Conservation (phyloP, 2,797 vertebrate genomes). For the Cephalopachus bancanus region DNA sequence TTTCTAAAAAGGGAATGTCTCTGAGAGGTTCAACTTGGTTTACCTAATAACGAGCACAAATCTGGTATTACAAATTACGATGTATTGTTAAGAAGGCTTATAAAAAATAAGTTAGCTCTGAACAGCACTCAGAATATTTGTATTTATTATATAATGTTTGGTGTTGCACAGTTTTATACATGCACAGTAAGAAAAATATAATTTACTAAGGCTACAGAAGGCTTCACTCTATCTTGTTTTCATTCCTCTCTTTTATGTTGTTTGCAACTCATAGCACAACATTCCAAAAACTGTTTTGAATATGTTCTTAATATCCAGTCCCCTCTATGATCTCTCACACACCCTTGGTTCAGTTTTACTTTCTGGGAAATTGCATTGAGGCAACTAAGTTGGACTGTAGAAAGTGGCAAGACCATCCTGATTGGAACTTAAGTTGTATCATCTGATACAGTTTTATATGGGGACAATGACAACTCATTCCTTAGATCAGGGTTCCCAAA, state of each 20-base stretch:
- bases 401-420: background rate
- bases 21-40: rapidly evolving
- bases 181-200: background rate
- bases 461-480: background rate
- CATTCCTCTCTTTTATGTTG: background rate
- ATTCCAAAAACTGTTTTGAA: background rate
- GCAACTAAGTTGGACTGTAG: background rate
- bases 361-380: background rate
- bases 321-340: background rate
- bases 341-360: background rate
- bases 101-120: background rate
- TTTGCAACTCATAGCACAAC: background rate
- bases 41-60: background rate
- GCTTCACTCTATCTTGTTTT: background rate
- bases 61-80: background rate
- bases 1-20: background rate
- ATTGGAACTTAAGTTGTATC: background rate
- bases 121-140: background rate
- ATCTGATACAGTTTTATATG: background rate
- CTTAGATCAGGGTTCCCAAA: background rate
- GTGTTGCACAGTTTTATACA: background rate
- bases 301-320: background rate
- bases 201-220: background rate
- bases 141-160: background rate
- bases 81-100: background rate